Evolutionary conservation across 1,140 invertebrate species (phyloP), one percentile per base, ranked within the genome.

Genomic region (Cotesia vestalis): DNA sequence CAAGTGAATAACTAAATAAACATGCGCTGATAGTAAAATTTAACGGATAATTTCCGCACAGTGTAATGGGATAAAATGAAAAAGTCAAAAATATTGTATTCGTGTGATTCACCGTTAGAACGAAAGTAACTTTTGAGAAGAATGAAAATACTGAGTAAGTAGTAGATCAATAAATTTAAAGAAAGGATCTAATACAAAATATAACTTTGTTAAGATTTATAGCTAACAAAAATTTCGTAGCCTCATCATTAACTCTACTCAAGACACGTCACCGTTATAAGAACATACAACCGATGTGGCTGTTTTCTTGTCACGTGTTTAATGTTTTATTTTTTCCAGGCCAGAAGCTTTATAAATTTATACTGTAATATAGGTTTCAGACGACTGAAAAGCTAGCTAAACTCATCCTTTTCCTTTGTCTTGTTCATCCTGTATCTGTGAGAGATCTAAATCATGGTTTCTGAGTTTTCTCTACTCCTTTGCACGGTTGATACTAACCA

Each of bases 161-260:
- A 46, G 40, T 11, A 11, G 11, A 9, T 46, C 6, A 46, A 46
- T 46, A 2, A 46, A 46, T 46, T 0, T 46, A 46, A 46, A 46
- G 9, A 46, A 46, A 46, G 11, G 6, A 46, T 9, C 40, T 8
- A 6, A 46, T 74, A 35, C 66, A 66, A 61, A 6, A 46, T 74
- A 35, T 69, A 66, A 61, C 71, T 66, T 69, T 68, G 68, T 67
- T 57, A 62, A 38, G 40, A 20, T 17, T 11, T 57, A 35, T 61
- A 53, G 53, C 64, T 72, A 72, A 75, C 72, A 71, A 75, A 76
- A 76, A 70, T 74, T 70, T 74, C 77, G 75, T 72, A 35, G 36
- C 4, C 69, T 61, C 59, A 63, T 35, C 77, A 76, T 78, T 74
- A 77, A 77, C 74, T 78, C 77, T 76, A 67, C 74, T 78, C 73